Evolutionary conservation across 2,888 invertebrate species (phyloP), one percentile per base, ranked within the genome.

Genomic region (Trachelus tabidus): DNA sequence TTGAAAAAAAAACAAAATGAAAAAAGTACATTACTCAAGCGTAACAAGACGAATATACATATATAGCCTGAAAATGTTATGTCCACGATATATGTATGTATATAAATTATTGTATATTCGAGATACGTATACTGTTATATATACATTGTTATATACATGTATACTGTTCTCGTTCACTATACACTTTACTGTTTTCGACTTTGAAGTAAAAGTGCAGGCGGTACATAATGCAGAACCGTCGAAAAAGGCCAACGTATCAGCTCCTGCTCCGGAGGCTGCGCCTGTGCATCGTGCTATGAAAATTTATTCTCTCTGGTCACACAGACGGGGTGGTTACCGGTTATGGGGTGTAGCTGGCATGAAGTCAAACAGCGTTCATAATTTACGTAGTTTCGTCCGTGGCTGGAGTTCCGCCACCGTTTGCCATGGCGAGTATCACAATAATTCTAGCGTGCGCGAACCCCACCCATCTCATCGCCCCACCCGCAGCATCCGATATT

Each of bases 341-440:
- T 81, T 83, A 85, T 79, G 86, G 82, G 86, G 85, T 85, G 85
- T 86, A 86, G 85, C 86, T 89, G 90, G 90, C 90, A 89, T 83
- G 81, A 85, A 90, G 89, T 90, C 90, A 90, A 90, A 90, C 87
- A 84, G 87, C 88, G 86, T 89, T 88, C 85, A 89, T 90, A 89
- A 90, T 90, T 90, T 86, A 90, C 88, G 87, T 85, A 87, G 86
- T 86, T 88, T 87, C 86, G 87, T 86, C 86, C 82, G 86, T 86
- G 87, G 84, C 84, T 79, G 81, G 82, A 83, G 81, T 77, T 30
- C 40, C 40, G 40, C 15, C 40, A 40, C 40, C 40, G 40, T 40
- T 40, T 34, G n/a, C 71, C 71, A 34, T 37, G 74, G 74, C 74
- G 68, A 77, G 77, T 77, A 77, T 77, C 77, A 40, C 77, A 77